phyloP scores from a whole-genome alignment of 1,140 invertebrate genomes.

The Melipona quadrifasciata region DNA sequence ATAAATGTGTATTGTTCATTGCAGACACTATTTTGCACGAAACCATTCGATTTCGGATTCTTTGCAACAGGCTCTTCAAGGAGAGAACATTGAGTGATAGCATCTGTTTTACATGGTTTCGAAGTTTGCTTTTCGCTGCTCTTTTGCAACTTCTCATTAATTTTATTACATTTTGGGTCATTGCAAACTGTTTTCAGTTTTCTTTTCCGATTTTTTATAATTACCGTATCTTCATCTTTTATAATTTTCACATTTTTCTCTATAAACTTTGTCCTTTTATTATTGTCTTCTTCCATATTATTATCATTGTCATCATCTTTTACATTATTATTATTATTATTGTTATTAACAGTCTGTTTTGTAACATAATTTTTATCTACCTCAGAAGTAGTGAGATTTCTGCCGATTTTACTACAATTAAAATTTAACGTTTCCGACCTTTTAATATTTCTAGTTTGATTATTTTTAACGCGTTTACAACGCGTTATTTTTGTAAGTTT shows the following conservation, averaged over 20 bases:
- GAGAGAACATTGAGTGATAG: slow-evolving; percentile 72
- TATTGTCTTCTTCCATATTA: neutral
- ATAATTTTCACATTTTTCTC: neutral
- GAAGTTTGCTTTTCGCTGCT: neutral
- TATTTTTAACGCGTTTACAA: slow-evolving; percentile 33
- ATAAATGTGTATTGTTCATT: slow-evolving; percentile 44
- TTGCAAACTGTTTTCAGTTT: slow-evolving; percentile 8
- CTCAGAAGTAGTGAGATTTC: slow-evolving; percentile 23
- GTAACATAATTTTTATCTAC: neutral
- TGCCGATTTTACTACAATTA: neutral
- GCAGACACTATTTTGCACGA: neutral
- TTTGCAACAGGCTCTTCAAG: slow-evolving; percentile 24
- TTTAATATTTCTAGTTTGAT: neutral
- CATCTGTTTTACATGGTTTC: slow-evolving; percentile 58
- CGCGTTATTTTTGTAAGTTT: slow-evolving; percentile 36
- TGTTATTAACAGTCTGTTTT: neutral
- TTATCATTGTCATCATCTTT: slow-evolving; percentile 14
- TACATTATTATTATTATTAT: neutral
- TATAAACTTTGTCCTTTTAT: neutral
- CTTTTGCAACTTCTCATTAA: neutral
- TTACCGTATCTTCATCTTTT: neutral
- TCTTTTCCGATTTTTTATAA: slow-evolving; percentile 7
- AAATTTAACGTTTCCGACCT: slow-evolving; percentile 27
- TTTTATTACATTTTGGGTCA: neutral
- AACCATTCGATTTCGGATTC: slow-evolving; percentile 40